phyloP scores from a whole-genome alignment of 2,888 invertebrate species.

The Tenthredo amoena region DNA sequence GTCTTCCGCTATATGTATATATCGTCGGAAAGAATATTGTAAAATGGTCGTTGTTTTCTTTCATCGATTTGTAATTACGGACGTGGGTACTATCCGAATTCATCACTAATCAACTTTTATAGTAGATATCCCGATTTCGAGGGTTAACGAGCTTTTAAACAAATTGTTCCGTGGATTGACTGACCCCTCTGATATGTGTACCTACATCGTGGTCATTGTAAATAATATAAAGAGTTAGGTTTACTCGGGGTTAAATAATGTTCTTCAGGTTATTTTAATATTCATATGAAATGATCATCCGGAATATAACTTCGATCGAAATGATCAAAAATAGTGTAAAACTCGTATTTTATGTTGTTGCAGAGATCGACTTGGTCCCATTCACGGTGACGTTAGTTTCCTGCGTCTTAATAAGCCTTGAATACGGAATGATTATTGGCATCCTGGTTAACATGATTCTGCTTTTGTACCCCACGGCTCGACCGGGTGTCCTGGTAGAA shows the following conservation, averaged over 20 bases:
- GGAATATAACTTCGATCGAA: not conserved
- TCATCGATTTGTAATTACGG: conserved; percentile 20
- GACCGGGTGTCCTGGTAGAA: conserved; percentile 83
- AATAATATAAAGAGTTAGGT: not conserved
- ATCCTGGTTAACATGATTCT: conserved; percentile 84
- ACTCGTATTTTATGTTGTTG: conserved; percentile 61
- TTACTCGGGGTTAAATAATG: not conserved
- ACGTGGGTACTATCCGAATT: not conserved
- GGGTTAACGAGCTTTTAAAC: conserved; percentile 32
- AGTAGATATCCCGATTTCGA: not conserved
- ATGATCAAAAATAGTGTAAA: conserved; percentile 9
- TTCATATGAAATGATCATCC: not conserved
- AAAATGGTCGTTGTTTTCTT: not conserved
- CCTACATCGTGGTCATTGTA: not conserved
- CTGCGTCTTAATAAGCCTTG: conserved; percentile 85
- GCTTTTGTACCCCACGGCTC: conserved; percentile 83
- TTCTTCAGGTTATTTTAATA: not conserved
- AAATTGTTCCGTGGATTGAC: conserved; percentile 10
- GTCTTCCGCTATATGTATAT: not conserved
- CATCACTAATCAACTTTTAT: conserved; percentile 7
- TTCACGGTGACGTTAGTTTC: conserved; percentile 84
- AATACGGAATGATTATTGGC: conserved; percentile 85
- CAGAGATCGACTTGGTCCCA: conserved; percentile 87
- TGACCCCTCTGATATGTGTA: not conserved
- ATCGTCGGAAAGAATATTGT: not conserved